These are phyloP conservation scores for Horisme vitalbata DNA, from an alignment of 2,888 invertebrate species.

Conservation along the genomic window DNA sequence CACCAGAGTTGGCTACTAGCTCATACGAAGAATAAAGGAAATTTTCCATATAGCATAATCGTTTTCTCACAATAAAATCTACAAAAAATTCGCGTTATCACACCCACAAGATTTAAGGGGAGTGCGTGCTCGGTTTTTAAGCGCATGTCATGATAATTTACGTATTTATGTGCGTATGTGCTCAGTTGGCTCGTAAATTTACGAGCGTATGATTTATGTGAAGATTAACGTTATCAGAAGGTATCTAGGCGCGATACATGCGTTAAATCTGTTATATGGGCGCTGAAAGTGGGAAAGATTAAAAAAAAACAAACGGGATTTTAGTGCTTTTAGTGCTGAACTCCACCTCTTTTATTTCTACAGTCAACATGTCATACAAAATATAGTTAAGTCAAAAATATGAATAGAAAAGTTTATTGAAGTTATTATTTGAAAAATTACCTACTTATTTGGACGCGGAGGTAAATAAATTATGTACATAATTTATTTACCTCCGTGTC, in stretches of 20 bases:
- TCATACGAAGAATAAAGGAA: no score
- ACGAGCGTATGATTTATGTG: constrained; percentile 70
- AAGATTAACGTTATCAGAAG: constrained; percentile 71
- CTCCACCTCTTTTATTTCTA: no score
- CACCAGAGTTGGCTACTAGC: no score
- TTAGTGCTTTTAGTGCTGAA: no score
- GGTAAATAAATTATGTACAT: no score
- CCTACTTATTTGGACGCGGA: no score
- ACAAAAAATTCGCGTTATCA: constrained; percentile 27
- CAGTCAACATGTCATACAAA: no score
- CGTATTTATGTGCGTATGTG: constrained; percentile 60
- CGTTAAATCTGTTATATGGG: constrained; percentile 17
- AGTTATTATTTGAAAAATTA: no score
- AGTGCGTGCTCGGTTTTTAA: constrained; percentile 49
- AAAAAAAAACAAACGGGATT: no score
- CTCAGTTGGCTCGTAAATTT: constrained; percentile 72
- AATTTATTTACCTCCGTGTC: not conserved
- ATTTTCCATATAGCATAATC: no score
- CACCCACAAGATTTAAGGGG: constrained; percentile 29
- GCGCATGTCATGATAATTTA: constrained; percentile 63
- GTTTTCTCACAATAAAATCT: constrained; percentile 13
- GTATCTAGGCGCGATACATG: constrained; percentile 39
- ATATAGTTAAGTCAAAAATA: no score
- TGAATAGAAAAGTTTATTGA: no score
- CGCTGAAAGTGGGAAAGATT: not conserved